Conservation (phyloP, 2,113 vertebrate species). For the Hippoglossus stenolepis region DNA sequence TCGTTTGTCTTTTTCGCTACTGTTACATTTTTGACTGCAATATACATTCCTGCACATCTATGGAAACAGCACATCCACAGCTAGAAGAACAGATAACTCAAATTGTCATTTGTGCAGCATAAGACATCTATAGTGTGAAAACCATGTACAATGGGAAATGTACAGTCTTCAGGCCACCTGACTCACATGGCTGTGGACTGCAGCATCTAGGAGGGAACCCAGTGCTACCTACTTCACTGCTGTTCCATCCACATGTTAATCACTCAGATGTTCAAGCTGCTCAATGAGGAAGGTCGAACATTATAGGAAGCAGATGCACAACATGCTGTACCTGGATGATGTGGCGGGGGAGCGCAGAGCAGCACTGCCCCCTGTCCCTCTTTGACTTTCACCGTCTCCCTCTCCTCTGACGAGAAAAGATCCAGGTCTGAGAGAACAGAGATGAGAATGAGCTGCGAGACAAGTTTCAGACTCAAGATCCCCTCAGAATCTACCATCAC, state of each 20-base stretch:
- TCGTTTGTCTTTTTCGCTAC: too few species aligned
- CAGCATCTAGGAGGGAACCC: background rate
- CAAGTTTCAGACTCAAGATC: background rate
- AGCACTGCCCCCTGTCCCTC: constrained; percentile 94
- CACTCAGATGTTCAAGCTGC: background rate
- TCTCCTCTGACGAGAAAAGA: constrained; percentile 93
- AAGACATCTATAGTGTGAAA: too few species aligned
- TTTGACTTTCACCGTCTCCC: constrained; percentile 88
- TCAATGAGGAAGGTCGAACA: too few species aligned
- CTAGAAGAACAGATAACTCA: too few species aligned
- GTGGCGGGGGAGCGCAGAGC: constrained; percentile 92
- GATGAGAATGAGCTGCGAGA: background rate
- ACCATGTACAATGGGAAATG: background rate
- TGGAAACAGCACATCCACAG: too few species aligned
- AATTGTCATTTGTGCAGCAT: too few species aligned
- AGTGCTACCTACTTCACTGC: background rate
- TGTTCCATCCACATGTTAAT: background rate
- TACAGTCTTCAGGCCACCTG: background rate
- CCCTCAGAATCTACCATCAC: background rate
- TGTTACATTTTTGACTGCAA: too few species aligned
- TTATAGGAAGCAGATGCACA: background rate
- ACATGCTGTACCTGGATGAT: constrained; percentile 89
- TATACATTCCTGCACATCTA: too few species aligned
- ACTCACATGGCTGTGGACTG: background rate
- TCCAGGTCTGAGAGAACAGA: constrained; percentile 87